Percentiles rank a stretch among this genome's conserved stretches.
phyloP scores from a whole-genome alignment of 1,140 invertebrate species.

The Tetraneura akinire region DNA sequence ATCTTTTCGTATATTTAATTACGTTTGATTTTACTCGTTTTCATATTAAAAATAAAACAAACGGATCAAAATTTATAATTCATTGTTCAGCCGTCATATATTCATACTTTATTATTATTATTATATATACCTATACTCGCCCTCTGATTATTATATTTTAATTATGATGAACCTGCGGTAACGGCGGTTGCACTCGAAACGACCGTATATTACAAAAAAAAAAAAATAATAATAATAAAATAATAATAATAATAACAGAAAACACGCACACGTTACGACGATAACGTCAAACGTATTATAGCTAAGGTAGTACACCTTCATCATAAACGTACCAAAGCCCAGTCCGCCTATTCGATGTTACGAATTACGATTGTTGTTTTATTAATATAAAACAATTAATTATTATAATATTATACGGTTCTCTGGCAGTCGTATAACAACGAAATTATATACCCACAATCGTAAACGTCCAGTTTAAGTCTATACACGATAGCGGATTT shows the following conservation, averaged over 20 bases:
- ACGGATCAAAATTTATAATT: too few species aligned
- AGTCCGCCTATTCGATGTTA: slow-evolving; percentile 33
- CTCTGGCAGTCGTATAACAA: not conserved
- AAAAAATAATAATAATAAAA: too few species aligned
- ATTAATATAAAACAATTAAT: slow-evolving; percentile 35
- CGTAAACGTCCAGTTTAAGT: not conserved
- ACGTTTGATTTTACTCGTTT: too few species aligned
- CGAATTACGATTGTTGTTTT: slow-evolving; percentile 11
- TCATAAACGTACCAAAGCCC: not conserved
- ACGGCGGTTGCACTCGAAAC: not conserved
- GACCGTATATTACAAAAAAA: too few species aligned
- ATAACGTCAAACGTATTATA: slow-evolving; percentile 3
- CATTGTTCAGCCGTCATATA: too few species aligned
- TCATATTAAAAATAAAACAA: too few species aligned
- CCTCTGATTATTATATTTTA: not conserved
- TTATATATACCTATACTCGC: too few species aligned
- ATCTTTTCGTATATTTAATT: too few species aligned
- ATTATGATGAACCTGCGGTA: not conserved
- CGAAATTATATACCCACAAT: not conserved
- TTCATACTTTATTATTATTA: too few species aligned
- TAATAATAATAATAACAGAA: not conserved
- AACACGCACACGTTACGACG: not conserved
- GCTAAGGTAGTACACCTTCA: not conserved
- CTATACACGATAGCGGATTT: not conserved
- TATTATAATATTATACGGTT: slow-evolving; percentile 13